Percentiles rank a stretch among this genome's conserved stretches.
These are phyloP conservation scores for Conus ventricosus DNA, from an alignment of 1,140 invertebrate species.

Conservation along the genomic window DNA sequence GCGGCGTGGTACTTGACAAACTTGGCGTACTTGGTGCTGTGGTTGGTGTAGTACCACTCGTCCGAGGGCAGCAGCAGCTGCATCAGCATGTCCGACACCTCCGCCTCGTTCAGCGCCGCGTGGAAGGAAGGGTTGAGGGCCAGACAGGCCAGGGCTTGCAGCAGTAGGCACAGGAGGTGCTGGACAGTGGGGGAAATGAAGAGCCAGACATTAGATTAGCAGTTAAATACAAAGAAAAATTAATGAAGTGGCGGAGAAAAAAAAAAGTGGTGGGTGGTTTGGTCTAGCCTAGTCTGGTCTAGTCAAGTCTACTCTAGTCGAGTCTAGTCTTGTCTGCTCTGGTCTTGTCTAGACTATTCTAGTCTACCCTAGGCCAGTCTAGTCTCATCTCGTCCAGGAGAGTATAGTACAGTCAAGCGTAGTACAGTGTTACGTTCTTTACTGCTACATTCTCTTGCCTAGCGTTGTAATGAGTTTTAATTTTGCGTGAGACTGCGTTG, in stretches of 20 bases:
- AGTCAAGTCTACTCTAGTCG: not conserved
- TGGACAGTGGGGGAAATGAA: slow-evolving; percentile 60
- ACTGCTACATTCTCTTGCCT: too few species aligned
- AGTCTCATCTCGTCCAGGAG: too few species aligned
- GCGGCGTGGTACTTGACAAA: slow-evolving; percentile 85
- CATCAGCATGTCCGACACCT: slow-evolving; percentile 81
- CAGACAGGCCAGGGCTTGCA: slow-evolving; percentile 82
- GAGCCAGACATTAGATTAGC: not conserved
- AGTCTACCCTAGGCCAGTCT: too few species aligned
- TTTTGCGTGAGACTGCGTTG: too few species aligned
- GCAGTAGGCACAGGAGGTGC: slow-evolving; percentile 83
- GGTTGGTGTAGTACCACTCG: slow-evolving; percentile 86
- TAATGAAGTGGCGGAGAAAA: not conserved
- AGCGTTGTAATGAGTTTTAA: too few species aligned
- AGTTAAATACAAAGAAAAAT: not conserved
- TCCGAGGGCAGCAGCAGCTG: slow-evolving; percentile 84
- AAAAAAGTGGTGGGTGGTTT: too few species aligned
- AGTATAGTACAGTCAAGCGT: too few species aligned
- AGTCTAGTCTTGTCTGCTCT: too few species aligned
- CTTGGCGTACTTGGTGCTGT: slow-evolving; percentile 83
- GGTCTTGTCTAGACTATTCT: not conserved
- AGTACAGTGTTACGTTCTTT: too few species aligned
- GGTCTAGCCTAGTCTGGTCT: not conserved
- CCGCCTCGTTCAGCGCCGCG: slow-evolving; percentile 78
- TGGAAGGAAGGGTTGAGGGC: slow-evolving; percentile 80